Base-by-base conservation (phyloP, 64 coral and sea anemone species). In the Montipora efflorescens region DNA sequence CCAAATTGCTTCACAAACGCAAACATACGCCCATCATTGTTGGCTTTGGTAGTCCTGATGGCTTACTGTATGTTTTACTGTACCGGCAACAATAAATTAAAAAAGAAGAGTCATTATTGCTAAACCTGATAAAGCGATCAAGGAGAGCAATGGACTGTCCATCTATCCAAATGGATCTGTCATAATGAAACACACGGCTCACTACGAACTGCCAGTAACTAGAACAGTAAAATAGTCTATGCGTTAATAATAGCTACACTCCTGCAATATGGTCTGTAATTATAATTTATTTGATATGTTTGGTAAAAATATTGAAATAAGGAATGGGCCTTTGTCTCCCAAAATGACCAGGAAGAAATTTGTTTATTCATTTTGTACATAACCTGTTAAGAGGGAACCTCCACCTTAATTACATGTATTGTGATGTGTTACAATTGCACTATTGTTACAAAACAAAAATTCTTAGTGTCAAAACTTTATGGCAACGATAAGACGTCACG, bases 111-210 rank as follows among this genome's bases (percentile, higher is more conserved):
- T 13, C 81, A 36, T 36, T 36, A 36, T 36, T 36, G 36, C 36
- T 36, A 44, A 77, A 93, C 91, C 91, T 87, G 44, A 93, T 72
- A 28, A 79, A 93, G 61, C 47, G 62, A 76, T 80, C 75, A 48
- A 87, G 82, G 47, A 93, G 74, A 8, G 83, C 91, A 50, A 93
- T 8, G 8, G 83, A 93, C 13, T 93, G 83, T 23, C 91, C 91
- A 79, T 67, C 84, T 43, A 93, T 87, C 83, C 59, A 87, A 4
- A 87, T 10, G 14, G 74, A 70, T 11, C 8, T 8, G 68, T 93
- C 82, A 79, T 87, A 49, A 74, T 55, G 45, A 58, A 19, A 45
- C 15, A 87, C 47, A n/a, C 8, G 45, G 47, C 8, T 48, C 4
- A 66, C 47, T 13, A 61, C 20, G 0, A 87, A 93, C 62, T 93